Evolutionary conservation across 2,888 invertebrate species (phyloP).

Genomic region (Dioctria rufipes): DNA sequence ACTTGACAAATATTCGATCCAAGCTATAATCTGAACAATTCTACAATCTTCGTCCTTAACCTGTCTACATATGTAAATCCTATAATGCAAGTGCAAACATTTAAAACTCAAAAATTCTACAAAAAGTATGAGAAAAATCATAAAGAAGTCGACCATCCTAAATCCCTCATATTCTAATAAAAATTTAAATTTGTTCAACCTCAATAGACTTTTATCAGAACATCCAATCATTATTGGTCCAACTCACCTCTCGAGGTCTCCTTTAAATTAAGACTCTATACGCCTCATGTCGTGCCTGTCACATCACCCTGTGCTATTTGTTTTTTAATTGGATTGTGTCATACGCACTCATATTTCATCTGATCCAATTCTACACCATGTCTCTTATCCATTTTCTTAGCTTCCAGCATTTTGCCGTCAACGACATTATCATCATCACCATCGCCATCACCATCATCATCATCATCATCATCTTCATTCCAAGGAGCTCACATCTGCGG

Average conservation of each 20-base stretch:
- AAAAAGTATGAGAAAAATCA: no score
- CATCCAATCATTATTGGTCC: background rate
- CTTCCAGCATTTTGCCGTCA: slow-evolving; percentile 24
- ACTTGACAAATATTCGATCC: no score
- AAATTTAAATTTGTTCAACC: no score
- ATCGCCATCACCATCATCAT: slow-evolving; percentile 10
- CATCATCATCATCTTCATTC: background rate
- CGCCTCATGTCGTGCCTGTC: background rate
- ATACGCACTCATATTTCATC: slow-evolving; percentile 50
- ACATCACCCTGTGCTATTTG: slow-evolving; percentile 21
- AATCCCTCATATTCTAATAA: no score
- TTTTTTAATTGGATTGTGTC: slow-evolving; percentile 51
- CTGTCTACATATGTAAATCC: no score
- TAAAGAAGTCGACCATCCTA: no score
- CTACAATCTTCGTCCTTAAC: no score
- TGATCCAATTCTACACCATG: slow-evolving; percentile 12
- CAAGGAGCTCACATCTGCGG: slow-evolving; percentile 40
- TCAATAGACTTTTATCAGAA: background rate
- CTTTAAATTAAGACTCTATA: background rate
- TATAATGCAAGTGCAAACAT: no score
- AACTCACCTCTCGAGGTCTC: background rate
- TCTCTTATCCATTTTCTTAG: slow-evolving; percentile 14
- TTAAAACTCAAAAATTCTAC: no score
- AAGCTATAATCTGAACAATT: no score
- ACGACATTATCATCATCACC: slow-evolving; percentile 12